These are phyloP conservation scores for Falco punctatus DNA, from an alignment of 2,113 vertebrate genomes.

Conservation along the genomic window DNA sequence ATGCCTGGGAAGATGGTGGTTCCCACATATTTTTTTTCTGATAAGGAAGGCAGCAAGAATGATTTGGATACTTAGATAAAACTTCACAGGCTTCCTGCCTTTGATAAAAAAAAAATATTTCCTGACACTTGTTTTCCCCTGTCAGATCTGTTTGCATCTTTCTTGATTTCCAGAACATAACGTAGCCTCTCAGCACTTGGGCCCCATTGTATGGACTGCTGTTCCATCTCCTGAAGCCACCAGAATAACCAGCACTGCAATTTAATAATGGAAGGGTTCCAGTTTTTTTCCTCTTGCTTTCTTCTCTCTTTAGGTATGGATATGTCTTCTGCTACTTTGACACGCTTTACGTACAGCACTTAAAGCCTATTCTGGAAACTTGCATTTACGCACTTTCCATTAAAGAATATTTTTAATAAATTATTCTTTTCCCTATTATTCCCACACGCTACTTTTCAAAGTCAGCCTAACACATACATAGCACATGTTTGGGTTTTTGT, in stretches of 20 bases:
- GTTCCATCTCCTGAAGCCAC: not conserved
- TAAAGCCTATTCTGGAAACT: not conserved
- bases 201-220: not conserved
- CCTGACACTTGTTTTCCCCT: not conserved
- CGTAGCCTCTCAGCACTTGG: not conserved
- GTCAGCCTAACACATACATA: not conserved
- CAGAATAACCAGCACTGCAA: not conserved
- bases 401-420: not conserved
- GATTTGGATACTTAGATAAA: not conserved
- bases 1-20: not conserved
- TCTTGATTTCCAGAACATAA: not conserved
- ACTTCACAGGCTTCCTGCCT: not conserved
- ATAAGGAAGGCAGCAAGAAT: not conserved
- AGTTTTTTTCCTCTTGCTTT: not conserved
- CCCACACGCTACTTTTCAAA: not conserved
- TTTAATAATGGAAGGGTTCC: not conserved
- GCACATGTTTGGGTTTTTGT: not conserved
- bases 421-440: not conserved
- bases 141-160: not conserved
- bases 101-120: not conserved
- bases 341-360: not conserved
- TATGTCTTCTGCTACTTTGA: not conserved
- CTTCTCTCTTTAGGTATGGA: not conserved
- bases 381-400: not conserved
- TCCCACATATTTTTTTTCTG: not conserved